Evolutionary conservation across 2,113 vertebrate species (phyloP), one percentile per base, ranked within the genome.

Genomic region (Connochaetes taurinus): DNA sequence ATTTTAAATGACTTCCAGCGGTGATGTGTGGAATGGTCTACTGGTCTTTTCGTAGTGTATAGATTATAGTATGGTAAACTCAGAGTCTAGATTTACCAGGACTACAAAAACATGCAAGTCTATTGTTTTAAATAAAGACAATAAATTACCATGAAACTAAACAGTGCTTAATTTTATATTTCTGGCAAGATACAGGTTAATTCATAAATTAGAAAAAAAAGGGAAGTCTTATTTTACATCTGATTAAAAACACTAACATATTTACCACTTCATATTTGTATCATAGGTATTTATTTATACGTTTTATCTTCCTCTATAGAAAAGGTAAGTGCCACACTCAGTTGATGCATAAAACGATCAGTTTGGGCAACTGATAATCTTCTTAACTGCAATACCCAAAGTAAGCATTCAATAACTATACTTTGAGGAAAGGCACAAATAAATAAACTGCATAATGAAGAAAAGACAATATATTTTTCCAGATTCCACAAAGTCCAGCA

Each of bases 91-190:
- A 94, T 91, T 82, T 85, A 40, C 55, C 45, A 82, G 43, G 11
- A 4, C 43, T 64, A 64, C 6, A 52, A 13, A 55, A 71, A 64
- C n/a, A 87, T 53, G 23, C 2, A 58, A 80, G 91, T 92, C 52
- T 88, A 83, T 53, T 62, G 64, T 52, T 95, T 95, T 92, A 52
- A 97, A 85, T 84, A 95, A 92, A 93, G 9, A 9, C 93, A 97
- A 33, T 97, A 96, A 74, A n/a, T 87, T 74, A 40, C 87, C 81
- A 12, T 91, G 64, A 89, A 97, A 82, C 10, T 71, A 91, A 82
- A 43, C 52, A 36, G 4, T 7, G 40, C 27, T 92, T 92, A 84
- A 60, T 90, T 67, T 92, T 93, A 60, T 62, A 23, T 84, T 93
- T 95, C 62, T 90, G 43, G 40, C 53, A 71, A 85, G 40, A 81